Evolutionary conservation across 2,113 vertebrate species (phyloP), one percentile per base, ranked within the genome.

Genomic region (Diadophis punctatus): DNA sequence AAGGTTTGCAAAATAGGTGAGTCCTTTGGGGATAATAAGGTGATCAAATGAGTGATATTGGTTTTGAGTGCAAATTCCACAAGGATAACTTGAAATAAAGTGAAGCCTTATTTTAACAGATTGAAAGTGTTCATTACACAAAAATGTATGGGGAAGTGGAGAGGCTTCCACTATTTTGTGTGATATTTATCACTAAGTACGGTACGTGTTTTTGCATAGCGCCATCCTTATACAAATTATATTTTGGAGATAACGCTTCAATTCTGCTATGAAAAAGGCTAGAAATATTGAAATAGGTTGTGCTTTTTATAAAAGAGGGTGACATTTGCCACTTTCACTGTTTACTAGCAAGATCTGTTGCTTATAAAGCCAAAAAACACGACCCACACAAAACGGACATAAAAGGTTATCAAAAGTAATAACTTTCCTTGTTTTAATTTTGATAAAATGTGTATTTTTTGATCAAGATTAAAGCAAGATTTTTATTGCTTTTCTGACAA

Each of bases 1-100:
- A 97, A 4, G 99, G 99, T 30, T 96, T 98, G 0, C 99, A 99
- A 96, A 99, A 99, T 97, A 98, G 99, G 99, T 99, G 80, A 96
- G 97, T 96, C 46, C 86, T 80, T 90, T 92, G 51, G 30, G 12
- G 18, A 48, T 86, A 4, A 2, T n/a, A 68, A 88, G 56, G 63
- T 88, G 52, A 84, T 51, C 90, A 90, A 56, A 52, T 1, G 0
- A 0, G 8, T 63, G n/a, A 12, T 87, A 0, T 88, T 39, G 12
- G 23, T 20, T 58, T 86, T 2, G 43, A 60, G 4, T 0, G 0
- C 84, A 48, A 43, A 90, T 46, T 5, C 46, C 27, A 89, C 49
- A 88, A 20, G 8, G 7, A 3, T 20, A 39, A 8, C 16, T 39
- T 9, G 34, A 80, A 80, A 80, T 80, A 80, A 80, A 80, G 7